Conservation (phyloP, 2,888 invertebrate species). For the Parelbella ahira region DNA sequence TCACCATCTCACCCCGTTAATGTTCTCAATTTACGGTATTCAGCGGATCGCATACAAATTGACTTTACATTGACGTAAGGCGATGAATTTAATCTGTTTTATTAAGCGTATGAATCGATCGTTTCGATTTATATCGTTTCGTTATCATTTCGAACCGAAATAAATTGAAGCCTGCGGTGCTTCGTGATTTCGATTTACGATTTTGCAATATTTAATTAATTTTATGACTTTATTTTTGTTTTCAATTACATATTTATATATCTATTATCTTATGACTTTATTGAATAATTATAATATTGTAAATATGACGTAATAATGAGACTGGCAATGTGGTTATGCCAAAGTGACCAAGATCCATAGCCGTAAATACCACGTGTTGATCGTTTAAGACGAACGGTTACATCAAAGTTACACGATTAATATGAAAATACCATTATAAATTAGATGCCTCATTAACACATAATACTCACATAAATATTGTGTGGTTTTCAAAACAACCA, state of each 20-base stretch:
- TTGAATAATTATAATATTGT: too few species aligned
- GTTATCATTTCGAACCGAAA: conserved; percentile 13
- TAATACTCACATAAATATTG: not conserved
- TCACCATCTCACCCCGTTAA: too few species aligned
- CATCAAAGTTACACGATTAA: too few species aligned
- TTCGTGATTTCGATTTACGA: conserved; percentile 10
- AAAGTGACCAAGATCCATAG: too few species aligned
- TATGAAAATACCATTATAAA: not conserved
- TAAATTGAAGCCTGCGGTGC: conserved; percentile 4
- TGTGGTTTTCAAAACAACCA: not conserved
- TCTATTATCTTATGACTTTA: too few species aligned
- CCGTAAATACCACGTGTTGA: too few species aligned
- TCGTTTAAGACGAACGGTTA: too few species aligned
- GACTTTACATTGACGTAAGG: conserved; percentile 6
- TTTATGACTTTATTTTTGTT: too few species aligned
- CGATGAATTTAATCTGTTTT: conserved; percentile 21
- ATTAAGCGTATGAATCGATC: conserved; percentile 14
- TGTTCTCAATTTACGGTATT: too few species aligned
- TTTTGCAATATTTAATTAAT: not conserved
- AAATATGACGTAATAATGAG: too few species aligned
- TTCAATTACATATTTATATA: too few species aligned
- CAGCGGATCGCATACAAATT: conserved; percentile 3
- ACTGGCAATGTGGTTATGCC: too few species aligned
- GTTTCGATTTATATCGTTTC: conserved; percentile 20
- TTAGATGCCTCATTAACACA: not conserved